A percentile compares a stretch with the other conserved stretches of the same genome.
These are phyloP conservation scores for Drosophila stalkeri DNA, from an alignment of 2,888 invertebrate species.

Conservation along the genomic window DNA sequence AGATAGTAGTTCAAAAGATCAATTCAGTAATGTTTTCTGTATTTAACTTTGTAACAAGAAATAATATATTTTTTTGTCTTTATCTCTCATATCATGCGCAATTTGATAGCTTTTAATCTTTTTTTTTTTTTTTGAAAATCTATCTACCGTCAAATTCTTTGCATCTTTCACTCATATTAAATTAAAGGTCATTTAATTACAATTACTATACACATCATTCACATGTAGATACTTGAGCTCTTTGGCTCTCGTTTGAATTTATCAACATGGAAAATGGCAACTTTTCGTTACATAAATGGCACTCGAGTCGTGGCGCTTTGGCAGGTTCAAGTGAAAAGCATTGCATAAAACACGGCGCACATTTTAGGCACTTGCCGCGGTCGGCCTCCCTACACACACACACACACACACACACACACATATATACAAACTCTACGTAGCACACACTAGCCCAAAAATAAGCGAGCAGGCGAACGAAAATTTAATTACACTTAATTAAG, in stretches of 20 bases:
- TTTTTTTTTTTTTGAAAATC: no score
- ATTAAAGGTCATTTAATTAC: neutral
- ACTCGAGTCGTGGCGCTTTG: constrained; percentile 56
- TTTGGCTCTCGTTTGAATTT: constrained; percentile 9
- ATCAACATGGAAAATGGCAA: constrained; percentile 33
- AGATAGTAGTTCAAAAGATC: no score
- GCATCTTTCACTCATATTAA: neutral
- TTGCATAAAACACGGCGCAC: constrained; percentile 66
- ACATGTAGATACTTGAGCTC: constrained; percentile 1
- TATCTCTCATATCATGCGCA: no score
- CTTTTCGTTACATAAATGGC: constrained; percentile 54
- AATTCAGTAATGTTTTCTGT: no score
- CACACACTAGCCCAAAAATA: constrained; percentile 41
- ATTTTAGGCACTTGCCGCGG: constrained; percentile 60
- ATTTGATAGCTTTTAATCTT: no score
- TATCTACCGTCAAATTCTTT: neutral
- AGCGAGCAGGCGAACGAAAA: constrained; percentile 69
- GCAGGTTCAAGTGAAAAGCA: constrained; percentile 61
- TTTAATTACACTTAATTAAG: constrained; percentile 80
- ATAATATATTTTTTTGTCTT: no score
- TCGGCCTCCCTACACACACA: constrained; percentile 7
- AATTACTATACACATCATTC: constrained; percentile 5
- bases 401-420: constrained; percentile 10
- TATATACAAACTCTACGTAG: neutral
- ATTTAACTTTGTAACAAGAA: no score